Evolutionary conservation across 2,888 invertebrate genomes (phyloP).

Genomic region (Cheilosia urbana): DNA sequence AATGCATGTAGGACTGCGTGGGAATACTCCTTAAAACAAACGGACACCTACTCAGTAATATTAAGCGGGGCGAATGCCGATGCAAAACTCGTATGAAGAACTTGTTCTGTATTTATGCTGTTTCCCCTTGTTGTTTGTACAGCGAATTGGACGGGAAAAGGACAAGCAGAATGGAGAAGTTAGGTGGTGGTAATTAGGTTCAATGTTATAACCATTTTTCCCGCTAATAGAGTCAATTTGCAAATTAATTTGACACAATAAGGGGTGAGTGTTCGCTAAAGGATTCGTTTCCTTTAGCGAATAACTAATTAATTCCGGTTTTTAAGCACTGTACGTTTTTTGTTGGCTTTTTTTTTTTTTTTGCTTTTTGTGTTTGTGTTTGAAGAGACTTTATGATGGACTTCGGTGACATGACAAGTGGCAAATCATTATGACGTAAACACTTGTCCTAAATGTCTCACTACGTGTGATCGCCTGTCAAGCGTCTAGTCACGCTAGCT

Average conservation of each 20-base stretch:
- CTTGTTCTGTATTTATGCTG: neutral
- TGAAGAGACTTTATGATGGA: too few species aligned
- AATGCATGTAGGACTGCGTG: neutral
- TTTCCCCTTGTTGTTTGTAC: neutral
- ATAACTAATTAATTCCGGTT: too few species aligned
- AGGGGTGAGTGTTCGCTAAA: neutral
- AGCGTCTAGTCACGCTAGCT: too few species aligned
- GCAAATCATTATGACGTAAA: too few species aligned
- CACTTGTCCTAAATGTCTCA: too few species aligned
- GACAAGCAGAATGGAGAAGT: neutral
- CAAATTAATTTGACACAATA: neutral
- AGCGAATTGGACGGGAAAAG: neutral
- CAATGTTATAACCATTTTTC: neutral
- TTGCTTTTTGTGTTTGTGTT: too few species aligned
- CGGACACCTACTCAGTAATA: slow-evolving; percentile 4
- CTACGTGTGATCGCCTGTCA: too few species aligned
- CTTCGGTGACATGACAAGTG: too few species aligned
- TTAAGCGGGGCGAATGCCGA: neutral
- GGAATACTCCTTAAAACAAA: neutral
- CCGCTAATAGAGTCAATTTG: neutral
- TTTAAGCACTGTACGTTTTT: neutral
- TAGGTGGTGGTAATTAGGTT: neutral
- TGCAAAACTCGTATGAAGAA: neutral
- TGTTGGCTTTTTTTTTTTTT: too few species aligned
- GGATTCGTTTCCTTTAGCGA: too few species aligned